Evolutionary conservation across 2,888 invertebrate genomes (phyloP), one percentile per base, ranked within the genome.

Genomic region (Peribatodes rhomboidaria): DNA sequence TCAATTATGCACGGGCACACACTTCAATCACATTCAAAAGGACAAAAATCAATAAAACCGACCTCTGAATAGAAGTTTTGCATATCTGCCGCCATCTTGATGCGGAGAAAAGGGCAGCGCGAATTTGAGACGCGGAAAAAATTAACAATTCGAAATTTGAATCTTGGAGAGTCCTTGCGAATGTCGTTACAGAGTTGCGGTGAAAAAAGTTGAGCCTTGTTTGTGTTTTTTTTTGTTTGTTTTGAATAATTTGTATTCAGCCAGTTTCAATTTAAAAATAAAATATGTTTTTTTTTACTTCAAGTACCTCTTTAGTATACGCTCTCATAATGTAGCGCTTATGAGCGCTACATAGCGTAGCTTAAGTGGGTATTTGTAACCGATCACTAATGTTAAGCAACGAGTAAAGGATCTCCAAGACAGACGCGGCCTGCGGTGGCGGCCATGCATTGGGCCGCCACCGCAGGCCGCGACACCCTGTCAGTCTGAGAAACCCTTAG

Each of bases 71-170:
- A 53, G 46, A 56, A 20, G 61, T 65, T 69, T 74, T 71, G 72
- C 72, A 74, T 74, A 72, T 72, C 74, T 47, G 61, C 65, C 44
- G 69, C 71, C 71, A 74, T 74, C 71, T 74, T 70, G 64, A 50
- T 55, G 62, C 55, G 62, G 67, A 67, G 65, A 68, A 72, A 70
- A 67, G 70, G 67, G 65, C 70, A 67, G 59, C 68, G 61, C 63
- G 72, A 69, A 72, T 68, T 49, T 54, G 72, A 72, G 69, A 70
- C 52, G 72, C 68, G 70, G 67, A 69, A 69, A 70, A 72, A 72
- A 72, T 68, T 69, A 54, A 70, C 70, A 70, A 70, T 69, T 70
- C 68, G 69, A 61, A 65, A 70, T 72, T 68, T 65, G 70, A 72
- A 69, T 65, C 72, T 57, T 61, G 56, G 61, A 69, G 66, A 58